Percentiles rank a stretch among this genome's conserved stretches.
Conservation (phyloP, 2,797 vertebrate species). For the Lepidocolaptes lacrymiger region DNA sequence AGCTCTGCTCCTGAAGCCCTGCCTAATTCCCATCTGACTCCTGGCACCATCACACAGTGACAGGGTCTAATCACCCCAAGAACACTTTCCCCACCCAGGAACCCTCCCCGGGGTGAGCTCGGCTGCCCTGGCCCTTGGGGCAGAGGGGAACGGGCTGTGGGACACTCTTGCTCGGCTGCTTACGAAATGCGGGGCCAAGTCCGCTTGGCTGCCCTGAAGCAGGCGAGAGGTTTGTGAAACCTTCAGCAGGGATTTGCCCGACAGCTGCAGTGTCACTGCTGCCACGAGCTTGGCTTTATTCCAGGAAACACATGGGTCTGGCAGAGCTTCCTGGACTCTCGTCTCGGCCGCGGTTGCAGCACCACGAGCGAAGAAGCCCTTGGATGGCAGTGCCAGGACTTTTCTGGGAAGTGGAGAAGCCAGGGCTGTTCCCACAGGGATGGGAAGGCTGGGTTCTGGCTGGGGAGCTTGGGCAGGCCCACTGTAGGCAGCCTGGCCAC, state of each 20-base stretch:
- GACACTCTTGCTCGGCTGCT: background rate
- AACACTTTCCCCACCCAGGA: background rate
- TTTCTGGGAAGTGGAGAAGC: constrained; percentile 4
- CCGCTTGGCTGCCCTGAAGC: constrained; percentile 9
- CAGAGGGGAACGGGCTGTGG: constrained; percentile 8
- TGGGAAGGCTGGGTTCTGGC: background rate
- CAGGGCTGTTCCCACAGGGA: background rate
- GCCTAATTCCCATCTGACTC: rapidly evolving
- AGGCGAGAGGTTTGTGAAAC: constrained; percentile 56
- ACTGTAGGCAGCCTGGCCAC: background rate
- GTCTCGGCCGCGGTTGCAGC: constrained; percentile 22
- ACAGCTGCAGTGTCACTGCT: background rate
- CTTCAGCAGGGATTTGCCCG: constrained; percentile 59
- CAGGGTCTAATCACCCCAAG: background rate
- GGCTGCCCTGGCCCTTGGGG: background rate
- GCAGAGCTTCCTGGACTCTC: constrained; percentile 58
- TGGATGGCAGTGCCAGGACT: background rate
- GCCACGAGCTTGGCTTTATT: background rate
- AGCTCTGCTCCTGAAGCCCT: background rate
- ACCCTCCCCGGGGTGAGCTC: background rate
- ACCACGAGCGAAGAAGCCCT: constrained; percentile 8
- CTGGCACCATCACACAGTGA: rapidly evolving
- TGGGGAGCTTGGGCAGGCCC: background rate
- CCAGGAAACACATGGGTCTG: constrained; percentile 35
- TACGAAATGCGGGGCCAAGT: constrained; percentile 47